Evolutionary conservation across 2,797 vertebrate genomes (phyloP).

Genomic region (Acanthornis magna): DNA sequence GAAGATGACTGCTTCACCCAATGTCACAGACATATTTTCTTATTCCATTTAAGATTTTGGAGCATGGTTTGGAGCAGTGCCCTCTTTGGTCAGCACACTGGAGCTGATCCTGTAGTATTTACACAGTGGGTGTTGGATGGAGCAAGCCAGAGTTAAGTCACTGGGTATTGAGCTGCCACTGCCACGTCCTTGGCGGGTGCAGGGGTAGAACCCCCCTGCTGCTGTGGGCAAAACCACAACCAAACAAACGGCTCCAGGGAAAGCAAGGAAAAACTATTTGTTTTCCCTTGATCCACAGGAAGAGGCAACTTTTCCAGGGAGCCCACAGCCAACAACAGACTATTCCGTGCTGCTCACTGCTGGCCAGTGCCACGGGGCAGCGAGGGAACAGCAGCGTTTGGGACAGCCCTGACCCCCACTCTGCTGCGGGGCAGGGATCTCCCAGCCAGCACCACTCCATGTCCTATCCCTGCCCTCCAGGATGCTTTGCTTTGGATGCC

Average conservation of each 20-base stretch:
- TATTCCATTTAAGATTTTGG: neutral
- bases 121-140: neutral
- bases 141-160: neutral
- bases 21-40: neutral
- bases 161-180: neutral
- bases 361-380: fast-evolving
- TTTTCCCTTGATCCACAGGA: neutral
- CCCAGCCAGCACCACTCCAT: neutral
- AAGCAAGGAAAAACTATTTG: neutral
- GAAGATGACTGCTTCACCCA: neutral
- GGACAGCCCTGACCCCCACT: neutral
- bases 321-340: neutral
- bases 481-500: neutral
- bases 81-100: neutral
- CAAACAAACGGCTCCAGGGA: neutral
- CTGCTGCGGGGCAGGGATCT: neutral
- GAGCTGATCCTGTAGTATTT: neutral
- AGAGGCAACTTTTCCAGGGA: neutral
- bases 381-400: neutral
- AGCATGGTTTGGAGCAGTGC: neutral
- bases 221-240: neutral
- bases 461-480: neutral
- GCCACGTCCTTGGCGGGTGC: neutral
- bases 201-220: neutral
- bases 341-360: neutral